Percentiles rank a stretch among this genome's conserved stretches.
Evolutionary conservation across 2,888 invertebrate species (phyloP).

Genomic region (Dynastes maya): DNA sequence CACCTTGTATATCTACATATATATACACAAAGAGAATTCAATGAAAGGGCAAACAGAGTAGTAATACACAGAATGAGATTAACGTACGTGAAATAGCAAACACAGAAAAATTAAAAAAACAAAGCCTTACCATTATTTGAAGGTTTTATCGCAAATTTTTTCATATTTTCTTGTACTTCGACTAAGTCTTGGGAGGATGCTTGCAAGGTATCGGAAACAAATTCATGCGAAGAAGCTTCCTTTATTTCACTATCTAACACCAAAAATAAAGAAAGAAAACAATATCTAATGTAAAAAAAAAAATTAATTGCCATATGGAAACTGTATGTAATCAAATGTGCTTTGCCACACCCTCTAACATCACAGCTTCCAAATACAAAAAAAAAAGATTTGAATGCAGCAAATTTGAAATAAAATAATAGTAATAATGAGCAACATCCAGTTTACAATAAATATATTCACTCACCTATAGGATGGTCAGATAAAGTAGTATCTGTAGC

Average conservation of each 20-base stretch:
- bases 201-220: conserved; percentile 84
- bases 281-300: conserved; percentile 49
- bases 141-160: conserved; percentile 77
- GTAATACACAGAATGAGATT: not conserved
- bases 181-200: conserved; percentile 78
- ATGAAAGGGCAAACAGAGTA: conserved; percentile 53
- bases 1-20: not conserved
- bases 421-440: not conserved
- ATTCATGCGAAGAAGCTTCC: conserved; percentile 74
- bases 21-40: not conserved
- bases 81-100: not conserved
- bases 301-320: conserved; percentile 10
- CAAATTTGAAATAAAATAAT: not conserved
- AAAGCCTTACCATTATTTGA: conserved; percentile 72
- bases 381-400: too few relatives aligned
- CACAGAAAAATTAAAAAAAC: conserved; percentile 17
- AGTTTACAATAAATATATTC: not conserved
- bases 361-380: too few relatives aligned
- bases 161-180: conserved; percentile 84
- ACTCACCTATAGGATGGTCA: conserved; percentile 68
- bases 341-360: too few relatives aligned
- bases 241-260: conserved; percentile 56
- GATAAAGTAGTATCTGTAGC: conserved; percentile 64
- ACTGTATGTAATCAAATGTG: conserved; percentile 10
- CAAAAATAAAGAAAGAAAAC: conserved; percentile 59